phyloP scores from a whole-genome alignment of 92 coral and sea anemone species.

The Parazoanthus atlanticus region DNA sequence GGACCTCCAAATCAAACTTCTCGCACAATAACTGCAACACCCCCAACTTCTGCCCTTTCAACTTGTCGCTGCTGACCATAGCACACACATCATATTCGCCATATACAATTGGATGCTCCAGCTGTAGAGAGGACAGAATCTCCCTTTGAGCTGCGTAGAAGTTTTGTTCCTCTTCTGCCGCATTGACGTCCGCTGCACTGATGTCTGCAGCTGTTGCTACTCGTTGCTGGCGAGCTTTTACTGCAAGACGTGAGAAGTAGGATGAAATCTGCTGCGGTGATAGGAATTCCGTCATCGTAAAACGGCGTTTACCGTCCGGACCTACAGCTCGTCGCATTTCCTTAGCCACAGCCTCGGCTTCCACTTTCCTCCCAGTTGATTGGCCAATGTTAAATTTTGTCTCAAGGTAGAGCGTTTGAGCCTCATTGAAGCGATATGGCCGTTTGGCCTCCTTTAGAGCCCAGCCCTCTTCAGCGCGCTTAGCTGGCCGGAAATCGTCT shows the following conservation, averaged over 20 bases:
- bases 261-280: constrained; percentile 41
- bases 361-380: not conserved
- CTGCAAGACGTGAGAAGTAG: constrained; percentile 46
- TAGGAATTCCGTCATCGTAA: constrained; percentile 36
- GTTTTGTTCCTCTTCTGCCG: constrained; percentile 37
- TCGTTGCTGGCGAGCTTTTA: constrained; percentile 28
- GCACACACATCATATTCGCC: constrained; percentile 14
- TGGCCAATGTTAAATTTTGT: not conserved
- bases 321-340: constrained; percentile 45
- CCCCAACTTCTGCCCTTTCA: constrained; percentile 15
- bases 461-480: not conserved
- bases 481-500: not conserved
- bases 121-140: constrained; percentile 30
- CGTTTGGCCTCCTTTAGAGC: not conserved
- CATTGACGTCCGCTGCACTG: constrained; percentile 26
- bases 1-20: not conserved
- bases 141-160: constrained; percentile 13
- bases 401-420: not conserved
- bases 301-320: constrained; percentile 39
- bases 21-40: constrained; percentile 4
- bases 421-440: not conserved
- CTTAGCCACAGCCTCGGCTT: constrained; percentile 27
- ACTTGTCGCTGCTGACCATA: not conserved
- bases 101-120: constrained; percentile 37
- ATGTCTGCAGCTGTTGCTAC: too few species aligned